Percentiles rank a stretch among this genome's conserved stretches.
phyloP scores from a whole-genome alignment of 2,113 vertebrate species.

The Jacana jacana region DNA sequence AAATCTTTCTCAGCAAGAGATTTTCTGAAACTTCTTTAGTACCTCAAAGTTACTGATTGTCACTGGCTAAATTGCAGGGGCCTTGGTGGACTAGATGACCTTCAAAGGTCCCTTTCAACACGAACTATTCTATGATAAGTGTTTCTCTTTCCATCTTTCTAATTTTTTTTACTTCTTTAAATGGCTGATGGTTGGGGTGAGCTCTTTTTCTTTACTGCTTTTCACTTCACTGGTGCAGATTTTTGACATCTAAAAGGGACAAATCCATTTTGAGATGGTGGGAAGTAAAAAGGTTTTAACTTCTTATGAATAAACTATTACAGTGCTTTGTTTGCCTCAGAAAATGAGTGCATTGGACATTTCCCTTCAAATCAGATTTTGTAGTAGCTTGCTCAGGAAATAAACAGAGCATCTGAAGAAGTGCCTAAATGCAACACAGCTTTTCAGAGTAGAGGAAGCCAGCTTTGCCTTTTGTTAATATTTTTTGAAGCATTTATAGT shows the following conservation, averaged over 20 bases:
- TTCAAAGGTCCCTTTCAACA: not conserved
- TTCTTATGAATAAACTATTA: constrained; percentile 72
- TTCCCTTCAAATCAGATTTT: constrained; percentile 41
- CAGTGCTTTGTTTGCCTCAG: constrained; percentile 51
- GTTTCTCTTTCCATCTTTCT: not conserved
- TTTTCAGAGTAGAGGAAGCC: not conserved
- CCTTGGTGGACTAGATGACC: not conserved
- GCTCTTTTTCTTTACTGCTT: not conserved
- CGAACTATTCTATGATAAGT: not conserved
- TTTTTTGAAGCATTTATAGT: not conserved
- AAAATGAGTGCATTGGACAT: constrained; percentile 33
- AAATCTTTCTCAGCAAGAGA: not conserved
- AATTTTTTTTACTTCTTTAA: not conserved
- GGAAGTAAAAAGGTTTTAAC: constrained; percentile 37
- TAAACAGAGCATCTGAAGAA: constrained; percentile 33
- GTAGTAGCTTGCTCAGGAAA: constrained; percentile 39
- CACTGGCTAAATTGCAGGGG: not conserved
- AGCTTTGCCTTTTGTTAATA: not conserved
- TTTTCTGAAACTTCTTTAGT: not conserved
- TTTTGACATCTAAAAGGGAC: constrained; percentile 25
- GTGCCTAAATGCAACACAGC: constrained; percentile 11
- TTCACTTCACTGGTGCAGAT: not conserved
- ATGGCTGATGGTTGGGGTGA: not conserved
- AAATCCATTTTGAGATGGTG: constrained; percentile 63
- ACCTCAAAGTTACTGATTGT: not conserved